phyloP scores from a whole-genome alignment of 2,113 vertebrate genomes.

The Odocoileus hemionus region DNA sequence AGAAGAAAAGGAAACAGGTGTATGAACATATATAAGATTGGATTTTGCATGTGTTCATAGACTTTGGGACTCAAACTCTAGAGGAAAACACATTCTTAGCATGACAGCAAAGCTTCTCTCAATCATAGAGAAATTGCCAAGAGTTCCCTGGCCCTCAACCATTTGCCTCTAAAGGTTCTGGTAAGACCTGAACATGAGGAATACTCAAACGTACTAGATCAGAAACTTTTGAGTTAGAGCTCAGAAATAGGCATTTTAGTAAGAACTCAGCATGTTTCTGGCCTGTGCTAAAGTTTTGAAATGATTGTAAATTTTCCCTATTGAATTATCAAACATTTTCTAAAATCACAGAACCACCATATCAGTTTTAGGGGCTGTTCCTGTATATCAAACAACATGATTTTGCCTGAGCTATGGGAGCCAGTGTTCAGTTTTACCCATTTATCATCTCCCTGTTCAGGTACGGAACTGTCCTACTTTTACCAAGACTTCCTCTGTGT shows the following conservation, averaged over 20 bases:
- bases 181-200: not conserved
- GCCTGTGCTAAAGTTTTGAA: not conserved
- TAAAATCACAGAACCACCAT: not conserved
- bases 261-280: not conserved
- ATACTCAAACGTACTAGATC: not conserved
- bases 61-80: not conserved
- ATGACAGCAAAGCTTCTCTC: not conserved
- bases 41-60: not conserved
- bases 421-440: too few relatives aligned
- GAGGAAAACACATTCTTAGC: not conserved
- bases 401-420: not conserved
- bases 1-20: not conserved
- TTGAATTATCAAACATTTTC: not conserved
- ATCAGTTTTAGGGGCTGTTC: not conserved
- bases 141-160: not conserved
- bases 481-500: not conserved
- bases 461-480: not conserved
- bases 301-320: not conserved
- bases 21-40: fast-evolving
- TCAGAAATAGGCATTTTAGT: not conserved
- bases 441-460: not conserved
- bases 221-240: not conserved
- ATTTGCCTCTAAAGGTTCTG: not conserved
- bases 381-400: not conserved
- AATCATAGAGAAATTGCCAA: not conserved